Conservation (phyloP, 2,113 vertebrate species). For the Orycteropus afer region DNA sequence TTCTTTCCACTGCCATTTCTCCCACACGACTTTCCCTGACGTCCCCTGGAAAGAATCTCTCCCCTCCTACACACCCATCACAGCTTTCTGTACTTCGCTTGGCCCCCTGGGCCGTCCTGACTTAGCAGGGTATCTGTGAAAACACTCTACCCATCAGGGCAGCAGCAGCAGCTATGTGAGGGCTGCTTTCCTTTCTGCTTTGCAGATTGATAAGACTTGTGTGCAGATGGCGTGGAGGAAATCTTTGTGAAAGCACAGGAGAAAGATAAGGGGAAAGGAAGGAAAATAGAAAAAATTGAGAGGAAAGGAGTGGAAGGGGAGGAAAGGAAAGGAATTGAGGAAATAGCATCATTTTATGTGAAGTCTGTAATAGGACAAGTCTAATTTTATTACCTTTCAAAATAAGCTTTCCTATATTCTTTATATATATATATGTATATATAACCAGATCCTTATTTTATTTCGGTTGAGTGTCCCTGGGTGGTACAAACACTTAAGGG, state of each 20-base stretch:
- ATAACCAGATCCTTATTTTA: background rate
- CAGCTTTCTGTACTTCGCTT: background rate
- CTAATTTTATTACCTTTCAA: slow-evolving; percentile 3
- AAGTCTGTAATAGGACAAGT: background rate
- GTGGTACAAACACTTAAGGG: background rate
- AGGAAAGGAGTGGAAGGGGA: background rate
- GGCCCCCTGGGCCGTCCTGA: background rate
- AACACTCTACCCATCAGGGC: background rate
- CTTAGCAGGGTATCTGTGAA: background rate
- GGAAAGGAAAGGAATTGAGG: background rate
- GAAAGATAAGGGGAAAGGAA: background rate
- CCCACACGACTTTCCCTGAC: background rate
- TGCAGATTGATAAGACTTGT: background rate
- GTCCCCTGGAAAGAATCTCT: background rate
- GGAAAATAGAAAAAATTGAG: background rate
- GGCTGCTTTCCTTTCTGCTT: background rate
- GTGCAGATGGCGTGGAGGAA: background rate
- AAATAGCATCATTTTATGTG: background rate
- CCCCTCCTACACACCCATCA: background rate
- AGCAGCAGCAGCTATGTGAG: background rate
- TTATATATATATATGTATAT: no score
- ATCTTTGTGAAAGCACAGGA: slow-evolving; percentile 30
- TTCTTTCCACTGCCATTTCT: background rate
- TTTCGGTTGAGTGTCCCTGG: background rate
- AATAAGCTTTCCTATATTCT: background rate